Evolutionary conservation across 2,113 vertebrate species (phyloP), one percentile per base, ranked within the genome.

Genomic region (Ursus arctos): DNA sequence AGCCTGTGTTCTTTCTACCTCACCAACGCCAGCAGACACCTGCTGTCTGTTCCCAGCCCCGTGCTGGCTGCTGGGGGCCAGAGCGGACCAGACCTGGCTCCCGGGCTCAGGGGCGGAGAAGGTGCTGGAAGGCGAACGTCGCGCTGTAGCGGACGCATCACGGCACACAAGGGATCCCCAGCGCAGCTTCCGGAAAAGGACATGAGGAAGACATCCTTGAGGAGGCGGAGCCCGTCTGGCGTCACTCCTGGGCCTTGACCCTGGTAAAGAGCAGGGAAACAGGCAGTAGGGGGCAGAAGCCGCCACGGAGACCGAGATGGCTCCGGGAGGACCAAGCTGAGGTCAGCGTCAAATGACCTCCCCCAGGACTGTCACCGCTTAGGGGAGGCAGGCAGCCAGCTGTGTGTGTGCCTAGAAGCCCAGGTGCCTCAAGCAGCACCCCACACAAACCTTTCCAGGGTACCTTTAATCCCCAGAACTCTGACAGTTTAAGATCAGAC

Each of bases 71-170:
- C 67, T 67, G 8, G 0, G 7, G 65, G 24, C 65, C 77, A 5
- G 2, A 2, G 0, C 0, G 2, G 59, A 3, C 28, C 19, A 10
- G 76, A 24, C 3, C 12, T 6, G n/a, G 19, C 11, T 61, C 22
- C 7, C 6, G 33, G 5, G 53, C 51, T 22, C 15, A 40, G 0
- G 33, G 1, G 2, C 2, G 1, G 7, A 55, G n/a, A 43, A 7
- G 43, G 36, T 3, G 11, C 4, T 10, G 26, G 55, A 24, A 19
- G 1, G 0, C 16, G 55, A 7, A 14, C 21, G 49, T 79, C 3
- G 7, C 1, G 9, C 31, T 49, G 2, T 13, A 24, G 49, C 0
- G 2, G 65, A 10, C 24, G 8, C 49, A 11, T 33, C 3, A 2
- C 13, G 31, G 28, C 22, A 5, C 7, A 0, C 79, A 12, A 79